Percentiles rank a stretch among this genome's conserved stretches.
Evolutionary conservation across 2,888 invertebrate species (phyloP).

Genomic region (Dryococelus australis): DNA sequence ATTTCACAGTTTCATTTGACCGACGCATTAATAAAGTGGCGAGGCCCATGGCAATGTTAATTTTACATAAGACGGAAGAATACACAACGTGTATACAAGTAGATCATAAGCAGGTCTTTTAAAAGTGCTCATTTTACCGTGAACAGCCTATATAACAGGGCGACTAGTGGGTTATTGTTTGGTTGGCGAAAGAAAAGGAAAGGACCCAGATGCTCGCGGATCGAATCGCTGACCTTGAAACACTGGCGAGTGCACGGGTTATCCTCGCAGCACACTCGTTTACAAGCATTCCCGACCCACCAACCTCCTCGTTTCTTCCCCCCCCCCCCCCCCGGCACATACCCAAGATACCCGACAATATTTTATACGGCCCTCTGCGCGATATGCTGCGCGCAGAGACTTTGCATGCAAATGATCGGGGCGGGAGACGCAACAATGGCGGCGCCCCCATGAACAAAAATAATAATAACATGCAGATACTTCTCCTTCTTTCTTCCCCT

Average conservation of each 20-base stretch:
- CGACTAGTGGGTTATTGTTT: too few relatives aligned
- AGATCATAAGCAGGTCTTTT: too few relatives aligned
- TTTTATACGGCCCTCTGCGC: constrained; percentile 10
- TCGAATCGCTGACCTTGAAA: background rate
- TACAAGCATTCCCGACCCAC: background rate
- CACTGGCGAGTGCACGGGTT: background rate
- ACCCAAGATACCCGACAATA: background rate
- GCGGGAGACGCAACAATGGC: background rate
- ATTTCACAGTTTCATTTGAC: too few relatives aligned
- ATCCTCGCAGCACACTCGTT: background rate
- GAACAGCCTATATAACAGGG: too few relatives aligned
- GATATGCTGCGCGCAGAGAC: background rate
- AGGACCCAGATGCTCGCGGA: too few relatives aligned
- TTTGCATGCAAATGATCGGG: constrained; percentile 4
- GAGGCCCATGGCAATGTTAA: too few relatives aligned
- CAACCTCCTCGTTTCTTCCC: background rate
- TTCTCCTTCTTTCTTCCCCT: background rate
- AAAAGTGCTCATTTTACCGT: too few relatives aligned
- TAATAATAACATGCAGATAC: constrained; percentile 16
- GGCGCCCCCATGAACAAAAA: background rate
- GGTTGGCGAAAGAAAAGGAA: too few relatives aligned
- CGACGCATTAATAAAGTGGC: too few relatives aligned
- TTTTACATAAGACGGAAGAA: too few relatives aligned
- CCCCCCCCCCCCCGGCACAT: background rate
- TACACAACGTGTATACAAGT: too few relatives aligned